Evolutionary conservation across 2,113 vertebrate species (phyloP).

Genomic region (Macaca fascicularis): T2T-MFA8v1.1 NC_088381.1:93447501-93448000

Average conservation of each 20-base stretch:
- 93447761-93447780: not conserved
- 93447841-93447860: not conserved
- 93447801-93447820: not conserved
- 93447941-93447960: not conserved
- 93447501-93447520: not conserved
- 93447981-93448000: conserved; percentile 15
- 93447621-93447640: not conserved
- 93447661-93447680: not conserved
- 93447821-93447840: not conserved
- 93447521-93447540: not conserved
- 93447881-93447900: not conserved
- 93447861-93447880: not conserved
- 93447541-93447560: not conserved
- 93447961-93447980: not conserved
- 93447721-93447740: not conserved
- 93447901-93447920: not conserved
- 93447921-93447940: not conserved
- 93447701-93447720: not conserved
- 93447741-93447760: not conserved
- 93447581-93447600: not conserved
- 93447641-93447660: not conserved
- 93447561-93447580: not conserved
- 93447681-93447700: not conserved
- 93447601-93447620: not conserved
- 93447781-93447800: not conserved